Base-by-base conservation (phyloP, 2,797 vertebrate species). In the Enteromius thamalakanensis region DNA sequence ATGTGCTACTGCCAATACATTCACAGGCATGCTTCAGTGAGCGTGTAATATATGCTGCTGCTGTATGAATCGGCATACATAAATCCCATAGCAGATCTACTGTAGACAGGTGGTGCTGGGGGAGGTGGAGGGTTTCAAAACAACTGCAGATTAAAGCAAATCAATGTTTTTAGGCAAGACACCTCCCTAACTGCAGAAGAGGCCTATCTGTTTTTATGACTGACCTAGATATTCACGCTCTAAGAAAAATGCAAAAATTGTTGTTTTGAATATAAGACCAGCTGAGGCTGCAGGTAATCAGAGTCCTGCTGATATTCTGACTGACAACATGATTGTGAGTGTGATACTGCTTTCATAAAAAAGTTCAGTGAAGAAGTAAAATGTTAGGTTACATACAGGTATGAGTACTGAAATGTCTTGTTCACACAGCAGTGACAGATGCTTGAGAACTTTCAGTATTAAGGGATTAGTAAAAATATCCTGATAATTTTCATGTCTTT, bases 1-100 rank as follows among this genome's bases (percentile, higher is more conserved):
- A 68, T 37, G 34, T 68, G 17, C 65, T 11, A 37, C 65, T 68
- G 65, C 65, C 21, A 68, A 68, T n/a, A 21, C 62, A 65, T 65
- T 34, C 62, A 64, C 26, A 64, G 26, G 14, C 60, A 64, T 17
- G 60, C 60, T 64, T 64, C 60, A 64, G 26, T 32, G 60, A 64
- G 60, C 14, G 29, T 64, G 60, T 29, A 32, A 64, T 64, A 17
- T 64, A 64, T 64, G 60, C 60, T 64, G 14, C 60, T 67, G 64
- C 64, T 67, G 64, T 8, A 11, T 37, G 64, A 62, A 29, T 62
- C 6, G 26, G 6, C 64, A 34, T 37, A 37, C 32, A 37, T 21
- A 67, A 19, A 37, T 67, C 32, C 32, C 34, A 67, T 19, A 67
- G 32, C 29, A 67, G 64, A 67, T 67, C 17, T 67, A 40, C 37